Percentiles rank a stretch among this genome's conserved stretches.
These are phyloP conservation scores for Falcunculus frontatus DNA, from an alignment of 2,113 vertebrate species.

Conservation along the genomic window DNA sequence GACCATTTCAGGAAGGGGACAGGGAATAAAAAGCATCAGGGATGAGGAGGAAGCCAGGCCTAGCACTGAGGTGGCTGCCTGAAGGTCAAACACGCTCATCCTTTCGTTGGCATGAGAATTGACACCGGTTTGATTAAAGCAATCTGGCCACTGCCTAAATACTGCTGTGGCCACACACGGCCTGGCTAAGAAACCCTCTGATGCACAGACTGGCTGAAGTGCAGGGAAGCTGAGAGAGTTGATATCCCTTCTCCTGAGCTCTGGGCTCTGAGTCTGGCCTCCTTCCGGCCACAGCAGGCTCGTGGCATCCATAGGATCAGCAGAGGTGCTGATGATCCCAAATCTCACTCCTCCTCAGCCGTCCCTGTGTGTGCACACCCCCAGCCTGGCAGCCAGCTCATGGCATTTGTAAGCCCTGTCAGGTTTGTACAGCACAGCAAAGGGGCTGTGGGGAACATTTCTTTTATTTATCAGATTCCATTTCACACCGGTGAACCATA, in stretches of 20 bases:
- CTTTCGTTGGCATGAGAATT: neutral
- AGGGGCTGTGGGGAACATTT: neutral
- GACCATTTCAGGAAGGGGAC: neutral
- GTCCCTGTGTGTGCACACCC: fast-evolving
- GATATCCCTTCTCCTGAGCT: neutral
- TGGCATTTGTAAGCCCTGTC: neutral
- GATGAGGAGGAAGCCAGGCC: neutral
- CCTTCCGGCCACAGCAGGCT: neutral
- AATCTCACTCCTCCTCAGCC: neutral
- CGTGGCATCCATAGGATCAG: fast-evolving
- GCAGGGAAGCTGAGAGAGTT: neutral
- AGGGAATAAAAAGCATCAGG: neutral
- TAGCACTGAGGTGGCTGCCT: neutral
- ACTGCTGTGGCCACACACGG: fast-evolving
- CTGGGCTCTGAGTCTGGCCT: neutral
- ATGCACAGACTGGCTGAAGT: neutral
- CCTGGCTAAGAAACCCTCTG: neutral
- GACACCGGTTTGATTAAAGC: neutral
- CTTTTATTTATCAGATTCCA: slow-evolving; percentile 32
- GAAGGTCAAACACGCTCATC: neutral
- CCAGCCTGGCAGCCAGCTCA: neutral
- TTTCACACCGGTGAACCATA: slow-evolving; percentile 43
- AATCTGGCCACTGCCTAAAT: neutral
- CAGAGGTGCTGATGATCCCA: neutral
- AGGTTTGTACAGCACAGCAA: neutral